Evolutionary conservation across 64 coral and sea anemone species (phyloP).

Genomic region (Actinia tenebrosa): DNA sequence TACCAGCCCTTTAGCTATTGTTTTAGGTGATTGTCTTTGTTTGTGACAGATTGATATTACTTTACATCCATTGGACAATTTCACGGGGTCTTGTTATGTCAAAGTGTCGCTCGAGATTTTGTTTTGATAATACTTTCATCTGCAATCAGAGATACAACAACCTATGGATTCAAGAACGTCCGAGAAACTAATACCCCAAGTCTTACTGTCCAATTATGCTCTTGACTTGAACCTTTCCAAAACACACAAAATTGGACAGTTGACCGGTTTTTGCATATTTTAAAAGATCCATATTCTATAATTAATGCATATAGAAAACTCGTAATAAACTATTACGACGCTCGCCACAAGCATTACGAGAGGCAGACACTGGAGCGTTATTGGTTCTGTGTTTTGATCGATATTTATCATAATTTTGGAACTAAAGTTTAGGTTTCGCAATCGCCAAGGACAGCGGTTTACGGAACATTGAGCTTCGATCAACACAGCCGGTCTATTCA

Average conservation of each 20-base stretch:
- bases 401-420: background rate
- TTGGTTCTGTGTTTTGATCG: background rate
- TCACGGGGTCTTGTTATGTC: background rate
- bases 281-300: background rate
- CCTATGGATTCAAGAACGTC: background rate
- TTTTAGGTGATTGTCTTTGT: background rate
- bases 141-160: background rate
- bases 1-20: background rate
- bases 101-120: background rate
- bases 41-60: background rate
- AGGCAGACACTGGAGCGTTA: background rate
- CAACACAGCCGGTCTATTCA: background rate
- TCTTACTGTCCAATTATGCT: background rate
- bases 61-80: background rate
- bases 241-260: background rate
- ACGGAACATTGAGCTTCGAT: background rate
- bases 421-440: background rate
- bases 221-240: background rate
- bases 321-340: background rate
- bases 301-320: background rate
- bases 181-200: background rate
- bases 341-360: background rate
- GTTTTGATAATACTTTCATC: background rate
- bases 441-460: background rate
- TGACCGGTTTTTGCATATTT: constrained; percentile 5